These are phyloP conservation scores for Xiphydria camelus DNA, from an alignment of 2,888 invertebrate species.

Conservation along the genomic window DNA sequence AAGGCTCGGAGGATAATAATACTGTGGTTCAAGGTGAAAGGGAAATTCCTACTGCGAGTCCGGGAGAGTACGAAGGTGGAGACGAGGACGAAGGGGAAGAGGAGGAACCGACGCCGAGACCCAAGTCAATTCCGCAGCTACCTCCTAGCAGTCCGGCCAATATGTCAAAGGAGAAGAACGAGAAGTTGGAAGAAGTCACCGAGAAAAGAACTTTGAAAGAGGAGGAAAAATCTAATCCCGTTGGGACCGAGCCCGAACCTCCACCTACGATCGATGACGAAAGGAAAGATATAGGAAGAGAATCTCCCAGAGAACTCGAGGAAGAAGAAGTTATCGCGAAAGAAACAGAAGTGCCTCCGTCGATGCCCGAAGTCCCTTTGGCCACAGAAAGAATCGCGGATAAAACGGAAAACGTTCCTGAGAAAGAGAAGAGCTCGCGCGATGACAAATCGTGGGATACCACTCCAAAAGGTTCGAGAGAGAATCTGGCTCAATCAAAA, in stretches of 20 bases:
- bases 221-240: background rate
- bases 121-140: slow-evolving; percentile 33
- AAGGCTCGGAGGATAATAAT: slow-evolving; percentile 27
- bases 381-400: slow-evolving; percentile 8
- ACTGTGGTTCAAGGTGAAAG: slow-evolving; percentile 32
- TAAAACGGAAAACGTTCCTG: slow-evolving; percentile 24
- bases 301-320: slow-evolving; percentile 26
- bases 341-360: background rate
- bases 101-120: slow-evolving; percentile 41
- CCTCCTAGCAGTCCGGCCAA: slow-evolving; percentile 19
- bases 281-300: slow-evolving; percentile 16
- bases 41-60: slow-evolving; percentile 47
- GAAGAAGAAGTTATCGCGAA: slow-evolving; percentile 21
- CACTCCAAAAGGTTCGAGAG: slow-evolving; percentile 12
- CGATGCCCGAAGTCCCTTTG: slow-evolving; percentile 6
- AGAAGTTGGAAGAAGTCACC: slow-evolving; percentile 18
- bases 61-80: slow-evolving; percentile 53
- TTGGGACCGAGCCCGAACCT: background rate
- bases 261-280: slow-evolving; percentile 14
- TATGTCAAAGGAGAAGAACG: slow-evolving; percentile 17
- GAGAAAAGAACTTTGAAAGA: slow-evolving; percentile 42
- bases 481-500: slow-evolving; percentile 5
- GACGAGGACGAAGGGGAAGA: slow-evolving; percentile 56
- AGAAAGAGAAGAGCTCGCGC: slow-evolving; percentile 8
- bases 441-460: slow-evolving; percentile 14